These are phyloP conservation scores for Apogon talboti DNA, from an alignment of 2,797 vertebrate genomes.

Conservation along the genomic window DNA sequence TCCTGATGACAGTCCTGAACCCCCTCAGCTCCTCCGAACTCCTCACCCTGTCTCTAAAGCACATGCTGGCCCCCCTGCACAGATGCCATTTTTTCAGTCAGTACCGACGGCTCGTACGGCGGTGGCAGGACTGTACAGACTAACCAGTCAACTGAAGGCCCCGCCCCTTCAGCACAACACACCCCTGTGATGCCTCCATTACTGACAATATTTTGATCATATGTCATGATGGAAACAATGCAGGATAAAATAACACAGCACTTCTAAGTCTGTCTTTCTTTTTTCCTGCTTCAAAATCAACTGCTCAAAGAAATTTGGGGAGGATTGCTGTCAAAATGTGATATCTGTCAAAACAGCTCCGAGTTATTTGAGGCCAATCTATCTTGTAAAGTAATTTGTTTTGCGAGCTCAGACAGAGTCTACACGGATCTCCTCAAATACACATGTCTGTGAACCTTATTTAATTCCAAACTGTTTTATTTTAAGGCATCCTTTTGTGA, in stretches of 20 bases:
- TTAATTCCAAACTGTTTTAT: constrained; percentile 31
- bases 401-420: constrained; percentile 28
- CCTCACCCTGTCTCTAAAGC: too few relatives aligned
- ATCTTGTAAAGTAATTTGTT: constrained; percentile 43
- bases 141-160: too few relatives aligned
- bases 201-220: not conserved
- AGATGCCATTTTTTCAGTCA: too few relatives aligned
- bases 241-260: not conserved
- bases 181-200: too few relatives aligned
- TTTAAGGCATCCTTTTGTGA: constrained; percentile 22
- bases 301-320: not conserved
- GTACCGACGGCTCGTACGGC: too few relatives aligned
- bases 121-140: not conserved
- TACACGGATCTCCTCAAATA: constrained; percentile 22
- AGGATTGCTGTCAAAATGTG: constrained; percentile 17
- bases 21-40: too few relatives aligned
- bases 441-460: constrained; percentile 8
- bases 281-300: constrained; percentile 11
- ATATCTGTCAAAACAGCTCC: constrained; percentile 23
- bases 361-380: constrained; percentile 19
- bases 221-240: not conserved
- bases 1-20: too few relatives aligned
- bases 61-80: too few relatives aligned
- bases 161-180: not conserved
- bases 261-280: constrained; percentile 6